These are phyloP conservation scores for Gopherus evgoodei DNA, from an alignment of 2,113 vertebrate genomes.

Conservation along the genomic window DNA sequence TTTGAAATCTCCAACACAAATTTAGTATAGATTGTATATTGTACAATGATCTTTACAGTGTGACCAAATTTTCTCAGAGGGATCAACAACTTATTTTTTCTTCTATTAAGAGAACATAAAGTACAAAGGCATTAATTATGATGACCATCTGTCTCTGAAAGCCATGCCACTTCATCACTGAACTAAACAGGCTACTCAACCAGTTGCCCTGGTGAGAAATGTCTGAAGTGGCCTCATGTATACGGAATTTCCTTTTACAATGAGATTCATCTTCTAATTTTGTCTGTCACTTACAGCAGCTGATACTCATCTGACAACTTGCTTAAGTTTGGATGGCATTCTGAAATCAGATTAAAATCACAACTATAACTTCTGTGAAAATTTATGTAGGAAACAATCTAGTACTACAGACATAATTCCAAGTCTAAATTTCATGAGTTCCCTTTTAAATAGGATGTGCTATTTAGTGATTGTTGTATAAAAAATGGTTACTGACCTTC, in stretches of 20 bases:
- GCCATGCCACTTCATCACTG: neutral
- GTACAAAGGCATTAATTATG: constrained; percentile 35
- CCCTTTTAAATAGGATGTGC: neutral
- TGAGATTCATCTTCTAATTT: constrained; percentile 51
- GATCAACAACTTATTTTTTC: constrained; percentile 48
- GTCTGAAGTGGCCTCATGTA: constrained; percentile 35
- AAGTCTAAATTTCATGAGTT: neutral
- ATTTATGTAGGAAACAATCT: constrained; percentile 32
- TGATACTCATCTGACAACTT: constrained; percentile 46
- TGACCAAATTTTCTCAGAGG: constrained; percentile 36
- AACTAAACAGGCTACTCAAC: constrained; percentile 42
- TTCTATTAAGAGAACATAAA: constrained; percentile 62
- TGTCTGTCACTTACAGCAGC: constrained; percentile 59
- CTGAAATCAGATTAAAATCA: constrained; percentile 25
- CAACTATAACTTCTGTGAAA: constrained; percentile 26
- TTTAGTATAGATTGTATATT: fast-evolving
- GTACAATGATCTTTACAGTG: neutral
- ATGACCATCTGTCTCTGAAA: constrained; percentile 49
- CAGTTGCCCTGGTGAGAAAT: constrained; percentile 42
- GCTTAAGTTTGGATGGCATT: constrained; percentile 26
- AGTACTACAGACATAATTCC: neutral
- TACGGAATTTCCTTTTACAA: constrained; percentile 58
- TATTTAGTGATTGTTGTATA: neutral
- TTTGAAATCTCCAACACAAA: constrained; percentile 6
- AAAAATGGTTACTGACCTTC: neutral